phyloP scores from a whole-genome alignment of 2,113 vertebrate genomes.

The Cebidichthys violaceus region DNA sequence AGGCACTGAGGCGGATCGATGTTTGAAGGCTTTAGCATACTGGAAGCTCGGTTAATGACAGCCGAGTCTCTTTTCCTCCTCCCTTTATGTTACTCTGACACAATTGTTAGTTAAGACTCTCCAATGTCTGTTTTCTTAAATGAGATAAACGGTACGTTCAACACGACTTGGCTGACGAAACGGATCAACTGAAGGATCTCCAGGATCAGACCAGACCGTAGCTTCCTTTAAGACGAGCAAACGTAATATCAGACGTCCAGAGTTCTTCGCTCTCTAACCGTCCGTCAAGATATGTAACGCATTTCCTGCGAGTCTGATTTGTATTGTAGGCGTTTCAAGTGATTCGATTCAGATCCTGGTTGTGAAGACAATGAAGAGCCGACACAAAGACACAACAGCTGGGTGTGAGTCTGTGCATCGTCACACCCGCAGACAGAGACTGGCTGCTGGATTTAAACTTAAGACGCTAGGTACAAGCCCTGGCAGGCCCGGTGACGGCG shows the following conservation, averaged over 20 bases:
- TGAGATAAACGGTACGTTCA: conserved; percentile 30
- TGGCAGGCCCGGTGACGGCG: conserved; percentile 38
- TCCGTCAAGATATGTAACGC: conserved; percentile 40
- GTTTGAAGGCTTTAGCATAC: conserved; percentile 62
- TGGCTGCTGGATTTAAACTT: conserved; percentile 57
- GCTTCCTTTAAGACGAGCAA: conserved; percentile 22
- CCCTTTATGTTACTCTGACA: conserved; percentile 47
- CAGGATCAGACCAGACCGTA: conserved; percentile 15
- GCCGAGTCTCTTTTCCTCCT: conserved; percentile 32
- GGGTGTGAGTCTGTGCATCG: conserved; percentile 39
- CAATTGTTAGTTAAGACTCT: conserved; percentile 21
- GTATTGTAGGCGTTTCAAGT: conserved; percentile 37
- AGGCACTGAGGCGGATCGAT: conserved; percentile 48
- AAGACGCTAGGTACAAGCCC: conserved; percentile 55
- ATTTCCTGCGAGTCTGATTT: conserved; percentile 23
- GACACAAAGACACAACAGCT: conserved; percentile 47
- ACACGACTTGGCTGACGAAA: conserved; percentile 54
- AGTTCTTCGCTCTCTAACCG: conserved; percentile 23
- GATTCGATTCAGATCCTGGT: conserved; percentile 32
- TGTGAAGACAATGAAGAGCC: conserved; percentile 22
- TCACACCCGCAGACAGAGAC: conserved; percentile 44
- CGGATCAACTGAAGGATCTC: conserved; percentile 37
- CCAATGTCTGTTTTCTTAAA: conserved; percentile 31
- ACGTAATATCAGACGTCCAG: conserved; percentile 12
- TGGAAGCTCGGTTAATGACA: conserved; percentile 53